phyloP scores from a whole-genome alignment of 2,113 vertebrate genomes.

The Malaclemys terrapin region DNA sequence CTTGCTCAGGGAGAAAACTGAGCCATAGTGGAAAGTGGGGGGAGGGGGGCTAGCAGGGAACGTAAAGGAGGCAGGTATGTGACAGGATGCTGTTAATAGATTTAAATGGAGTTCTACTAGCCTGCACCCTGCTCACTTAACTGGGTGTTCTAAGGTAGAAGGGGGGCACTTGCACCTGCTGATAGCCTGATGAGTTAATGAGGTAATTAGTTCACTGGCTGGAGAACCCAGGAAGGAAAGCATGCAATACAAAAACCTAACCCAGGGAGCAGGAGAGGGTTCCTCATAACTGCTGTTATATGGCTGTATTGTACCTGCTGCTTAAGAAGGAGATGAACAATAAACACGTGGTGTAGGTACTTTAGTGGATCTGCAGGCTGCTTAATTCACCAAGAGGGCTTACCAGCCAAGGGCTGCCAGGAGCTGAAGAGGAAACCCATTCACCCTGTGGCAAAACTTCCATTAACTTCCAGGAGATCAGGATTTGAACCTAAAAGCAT shows the following conservation, averaged over 20 bases:
- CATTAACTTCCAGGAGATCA: background rate
- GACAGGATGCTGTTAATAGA: background rate
- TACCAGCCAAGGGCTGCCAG: too few relatives aligned
- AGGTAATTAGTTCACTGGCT: background rate
- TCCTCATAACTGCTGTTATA: too few relatives aligned
- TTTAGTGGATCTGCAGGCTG: too few relatives aligned
- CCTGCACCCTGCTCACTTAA: background rate
- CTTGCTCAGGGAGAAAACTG: background rate
- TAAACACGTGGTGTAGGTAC: too few relatives aligned
- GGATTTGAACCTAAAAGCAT: background rate
- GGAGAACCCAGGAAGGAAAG: too few relatives aligned
- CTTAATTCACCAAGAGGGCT: too few relatives aligned
- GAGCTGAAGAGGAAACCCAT: background rate
- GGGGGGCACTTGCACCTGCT: background rate
- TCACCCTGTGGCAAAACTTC: background rate
- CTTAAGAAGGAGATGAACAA: too few relatives aligned
- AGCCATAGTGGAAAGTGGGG: background rate
- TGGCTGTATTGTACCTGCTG: too few relatives aligned
- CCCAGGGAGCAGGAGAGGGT: too few relatives aligned
- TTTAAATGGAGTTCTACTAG: background rate
- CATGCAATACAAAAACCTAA: too few relatives aligned
- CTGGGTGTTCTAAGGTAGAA: background rate
- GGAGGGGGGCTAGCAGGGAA: background rate
- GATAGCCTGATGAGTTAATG: background rate
- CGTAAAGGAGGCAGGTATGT: background rate